Base-by-base conservation (phyloP, 2,888 invertebrate genomes). In the Cryptus viduatorius region DNA sequence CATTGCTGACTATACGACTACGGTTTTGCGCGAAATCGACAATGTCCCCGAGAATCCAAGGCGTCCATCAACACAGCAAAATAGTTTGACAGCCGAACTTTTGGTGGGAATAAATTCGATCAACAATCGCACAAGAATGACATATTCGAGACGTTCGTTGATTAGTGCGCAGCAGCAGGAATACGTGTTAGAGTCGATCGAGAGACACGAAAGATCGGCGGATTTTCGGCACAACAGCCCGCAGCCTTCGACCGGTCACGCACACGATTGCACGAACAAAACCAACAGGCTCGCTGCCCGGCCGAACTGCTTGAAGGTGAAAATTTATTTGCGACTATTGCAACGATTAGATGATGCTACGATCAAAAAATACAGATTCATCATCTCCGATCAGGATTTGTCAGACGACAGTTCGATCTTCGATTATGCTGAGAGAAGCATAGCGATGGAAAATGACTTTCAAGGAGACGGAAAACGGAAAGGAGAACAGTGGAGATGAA, bases 361-460 rank as follows among this genome's bases (percentile, higher is more conserved):
- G 91, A 0, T 88, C 89, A 3, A 86, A 16, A 86, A 77, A 59
- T 85, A 68, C 4, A 85, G 79, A 42, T 56, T 67, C 48, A 29
- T 79, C n/a, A n/a, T n/a, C n/a, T n/a, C n/a, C 4, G 86, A 89
- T 81, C 77, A 84, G 59, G 86, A 89, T 24, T 72, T 91, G 31
- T 93, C 92, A 3, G 90, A 93, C 56, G 92, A 92, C 81, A 92
- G 92, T 29, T 92, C 92, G 4, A 89, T 92, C 82, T 93, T 92
- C 76, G 90, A 89, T 5, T 90, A 90, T 1, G 87, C 88, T 14
- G 90, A 91, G 0, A 87, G 85, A 84, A 83, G 69, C 75, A 0
- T 73, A 53, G 37, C 37, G 8, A 12, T 56, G 24, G 65, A 61
- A 8, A 77, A 69, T 46, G 69, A 56, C 4, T 29, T 10, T 12